Base-by-base conservation (phyloP, 2,113 vertebrate genomes). In the Hippocampus abdominalis region DNA sequence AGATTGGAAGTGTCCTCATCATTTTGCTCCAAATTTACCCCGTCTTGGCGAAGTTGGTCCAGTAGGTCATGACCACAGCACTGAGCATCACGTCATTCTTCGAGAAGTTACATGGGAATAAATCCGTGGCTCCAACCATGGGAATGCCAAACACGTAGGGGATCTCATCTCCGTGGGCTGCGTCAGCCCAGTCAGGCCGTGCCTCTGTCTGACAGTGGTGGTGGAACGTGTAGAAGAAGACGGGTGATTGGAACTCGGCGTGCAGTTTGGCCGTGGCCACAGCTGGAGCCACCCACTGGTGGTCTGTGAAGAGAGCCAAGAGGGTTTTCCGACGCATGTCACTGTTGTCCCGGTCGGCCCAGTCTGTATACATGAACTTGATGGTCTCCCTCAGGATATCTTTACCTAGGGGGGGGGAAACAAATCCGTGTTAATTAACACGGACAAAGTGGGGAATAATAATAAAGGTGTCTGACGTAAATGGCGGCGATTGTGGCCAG, bases 321-420 rank as follows among this genome's bases (percentile, higher is more conserved):
- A 98, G 88, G 3, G 95, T 97, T 89, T 98, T 98, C 1, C 96
- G 84, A 23, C 96, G 84, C 96, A 97, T 98, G 87, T 98, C 96
- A 0, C 93, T 95, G 5, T 98, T 97, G 86, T 98, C 96, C 6
- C 96, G 90, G 86, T 98, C 96, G 0, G 96, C 96, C 96, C 96
- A 98, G 85, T 98, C 96, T 0, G 96, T 98, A 90, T 98, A 98
- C 96, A 98, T 98, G 84, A 98, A 98, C 89, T 98, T 98, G 81
- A 98, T 98, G 86, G 96, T 98, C 75, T 98, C 96, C 12, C 96
- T 84, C 0, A 98, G 87, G 85, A 97, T 95, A 61, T 97, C 95
- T 88, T 96, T 96, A 86, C 89, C 91, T 93, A 36, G 32, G 74
- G 65, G 74, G 65, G 49, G 76, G 76, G 40, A 79, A 80, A 82